Conservation (phyloP, 2,888 invertebrate species). For the Xestia sexstrigata region DNA sequence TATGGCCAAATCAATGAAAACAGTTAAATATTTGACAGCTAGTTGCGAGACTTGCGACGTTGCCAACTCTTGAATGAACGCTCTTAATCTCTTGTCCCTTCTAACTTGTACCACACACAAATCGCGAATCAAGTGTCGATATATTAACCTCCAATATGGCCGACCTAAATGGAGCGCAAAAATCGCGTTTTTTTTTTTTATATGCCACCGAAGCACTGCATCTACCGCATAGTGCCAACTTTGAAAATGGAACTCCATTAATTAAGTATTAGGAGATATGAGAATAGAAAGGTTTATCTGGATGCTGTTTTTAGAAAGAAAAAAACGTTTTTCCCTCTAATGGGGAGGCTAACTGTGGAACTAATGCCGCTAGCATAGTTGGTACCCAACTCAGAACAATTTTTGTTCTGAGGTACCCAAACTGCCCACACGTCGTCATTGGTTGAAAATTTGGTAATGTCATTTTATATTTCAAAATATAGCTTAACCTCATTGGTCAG, state of each 20-base stretch:
- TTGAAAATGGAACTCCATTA: conserved; percentile 56
- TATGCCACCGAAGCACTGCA: conserved; percentile 37
- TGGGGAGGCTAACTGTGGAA: too few species aligned
- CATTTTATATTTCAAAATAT: too few species aligned
- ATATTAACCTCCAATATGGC: conserved; percentile 73
- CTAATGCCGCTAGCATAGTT: too few species aligned
- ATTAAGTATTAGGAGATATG: conserved; percentile 46
- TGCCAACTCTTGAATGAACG: too few species aligned
- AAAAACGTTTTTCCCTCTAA: background rate
- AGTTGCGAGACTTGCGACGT: too few species aligned
- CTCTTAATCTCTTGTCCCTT: background rate
- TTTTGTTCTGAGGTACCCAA: too few species aligned
- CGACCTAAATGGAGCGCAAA: conserved; percentile 71
- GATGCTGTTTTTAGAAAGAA: conserved; percentile 8
- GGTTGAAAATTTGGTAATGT: too few species aligned
- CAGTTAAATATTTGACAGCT: too few species aligned
- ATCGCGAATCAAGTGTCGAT: conserved; percentile 75
- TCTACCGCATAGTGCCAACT: conserved; percentile 51
- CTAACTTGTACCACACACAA: conserved; percentile 54
- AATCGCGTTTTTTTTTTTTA: conserved; percentile 49
- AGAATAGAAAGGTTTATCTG: conserved; percentile 31
- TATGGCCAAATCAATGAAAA: too few species aligned
- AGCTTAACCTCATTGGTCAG: too few species aligned
- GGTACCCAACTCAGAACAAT: too few species aligned
- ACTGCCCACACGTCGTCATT: too few species aligned